Evolutionary conservation across 2,797 vertebrate genomes (phyloP), one percentile per base, ranked within the genome.

Genomic region (Pitangus sulphuratus): DNA sequence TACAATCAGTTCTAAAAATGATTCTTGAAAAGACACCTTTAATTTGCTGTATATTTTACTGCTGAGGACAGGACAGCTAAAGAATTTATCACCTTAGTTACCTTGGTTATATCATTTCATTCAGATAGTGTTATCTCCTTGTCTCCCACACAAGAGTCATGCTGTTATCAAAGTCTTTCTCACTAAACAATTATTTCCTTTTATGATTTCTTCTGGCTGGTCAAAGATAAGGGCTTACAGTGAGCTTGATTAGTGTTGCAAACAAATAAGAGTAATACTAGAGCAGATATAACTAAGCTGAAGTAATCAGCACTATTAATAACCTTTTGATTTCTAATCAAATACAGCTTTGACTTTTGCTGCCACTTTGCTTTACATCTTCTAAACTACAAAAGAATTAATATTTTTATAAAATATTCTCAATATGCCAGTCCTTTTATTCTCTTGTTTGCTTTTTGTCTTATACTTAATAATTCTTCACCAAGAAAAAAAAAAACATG

Each of bases 271-370:
- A 94, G 83, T 92, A 95, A 96, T 85, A 93, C 84, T 86, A 92
- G 90, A 92, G 71, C 77, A 90, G 68, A 96, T 79, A 90, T 77
- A 92, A 96, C 91, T 87, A 92, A 93, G 87, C 87, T 83, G 75
- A 83, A 90, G 91, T 89, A 91, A 95, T 97, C 95, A 89, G 85
- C 70, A 92, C 95, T 97, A 92, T 91, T 97, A 96, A 96, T 97
- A 91, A 92, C 93, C 89, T 94, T 94, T 86, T 92, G 76, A 83
- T 96, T 96, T 89, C 92, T 95, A 96, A 97, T 97, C 97, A 97
- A 97, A 96, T 71, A 90, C 96, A 93, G 85, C 92, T 97, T 88
- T 97, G 96, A 97, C 93, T 97, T 97, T 95, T 94, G 94, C 93
- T 95, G 79, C 95, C 95, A 97, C 92, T 85, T 92, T 39, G 69